Conservation (phyloP, 2,888 invertebrate species). For the Euplexia lucipara region DNA sequence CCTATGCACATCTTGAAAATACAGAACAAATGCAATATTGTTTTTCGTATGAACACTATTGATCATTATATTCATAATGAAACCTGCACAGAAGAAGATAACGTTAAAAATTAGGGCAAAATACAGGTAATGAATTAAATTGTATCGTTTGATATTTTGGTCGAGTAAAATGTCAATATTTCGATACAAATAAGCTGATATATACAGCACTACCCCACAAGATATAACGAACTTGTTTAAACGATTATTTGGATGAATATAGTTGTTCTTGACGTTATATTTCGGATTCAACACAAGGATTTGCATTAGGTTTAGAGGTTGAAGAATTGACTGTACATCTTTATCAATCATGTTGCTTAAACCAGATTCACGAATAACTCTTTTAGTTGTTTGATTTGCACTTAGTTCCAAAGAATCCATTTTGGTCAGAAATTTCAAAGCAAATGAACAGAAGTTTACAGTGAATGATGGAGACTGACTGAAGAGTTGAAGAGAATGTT, state of each 20-base stretch:
- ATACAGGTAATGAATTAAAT: not conserved
- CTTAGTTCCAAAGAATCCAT: not conserved
- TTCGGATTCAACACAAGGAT: constrained; percentile 1
- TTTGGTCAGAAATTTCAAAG: not conserved
- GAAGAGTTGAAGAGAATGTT: not conserved
- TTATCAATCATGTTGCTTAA: not conserved
- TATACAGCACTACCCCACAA: constrained; percentile 2
- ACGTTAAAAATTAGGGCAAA: constrained; percentile 16
- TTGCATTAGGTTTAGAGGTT: constrained; percentile 15
- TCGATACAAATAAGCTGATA: constrained; percentile 2
- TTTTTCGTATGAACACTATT: constrained; percentile 6
- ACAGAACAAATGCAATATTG: constrained; percentile 29
- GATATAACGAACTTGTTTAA: constrained; percentile 12
- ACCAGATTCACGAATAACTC: not conserved
- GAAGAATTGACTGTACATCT: constrained; percentile 17
- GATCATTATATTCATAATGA: constrained; percentile 16
- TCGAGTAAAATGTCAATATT: not conserved
- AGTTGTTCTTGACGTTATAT: constrained; percentile 10
- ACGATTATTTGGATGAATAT: constrained; percentile 23
- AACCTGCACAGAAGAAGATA: constrained; percentile 8
- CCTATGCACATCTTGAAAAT: constrained; percentile 31
- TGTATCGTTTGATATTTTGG: not conserved
- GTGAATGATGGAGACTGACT: not conserved
- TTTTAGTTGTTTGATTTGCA: not conserved
- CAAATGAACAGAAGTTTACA: not conserved